phyloP scores from a whole-genome alignment of 2,113 vertebrate species.

The Cyprinodon brontotheroides region DNA sequence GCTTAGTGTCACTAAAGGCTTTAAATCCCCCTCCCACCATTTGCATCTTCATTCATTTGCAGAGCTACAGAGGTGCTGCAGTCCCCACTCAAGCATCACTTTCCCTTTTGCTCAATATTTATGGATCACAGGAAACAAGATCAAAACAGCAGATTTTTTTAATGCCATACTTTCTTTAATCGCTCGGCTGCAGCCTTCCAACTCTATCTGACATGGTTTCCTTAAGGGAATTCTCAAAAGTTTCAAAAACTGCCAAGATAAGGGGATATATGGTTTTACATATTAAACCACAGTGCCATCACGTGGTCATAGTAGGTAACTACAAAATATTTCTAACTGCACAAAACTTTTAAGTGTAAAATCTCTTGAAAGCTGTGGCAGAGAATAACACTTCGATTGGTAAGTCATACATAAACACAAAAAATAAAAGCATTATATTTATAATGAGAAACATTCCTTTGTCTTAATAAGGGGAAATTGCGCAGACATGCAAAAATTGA shows the following conservation, averaged over 20 bases:
- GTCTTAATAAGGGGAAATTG: constrained; percentile 7
- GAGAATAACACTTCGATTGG: neutral
- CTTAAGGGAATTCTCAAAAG: constrained; percentile 64
- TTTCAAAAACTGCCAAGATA: constrained; percentile 52
- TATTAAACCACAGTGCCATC: constrained; percentile 77
- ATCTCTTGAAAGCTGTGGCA: neutral
- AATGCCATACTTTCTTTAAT: constrained; percentile 61
- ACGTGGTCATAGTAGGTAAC: constrained; percentile 47
- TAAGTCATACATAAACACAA: neutral
- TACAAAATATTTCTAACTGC: constrained; percentile 20
- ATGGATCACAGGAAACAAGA: constrained; percentile 76
- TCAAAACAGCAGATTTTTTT: constrained; percentile 70
- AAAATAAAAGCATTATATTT: neutral
- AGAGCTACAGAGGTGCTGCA: constrained; percentile 54
- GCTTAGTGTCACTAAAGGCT: constrained; percentile 72
- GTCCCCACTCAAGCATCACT: constrained; percentile 67
- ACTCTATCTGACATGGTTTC: constrained; percentile 67
- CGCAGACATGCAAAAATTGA: constrained; percentile 5
- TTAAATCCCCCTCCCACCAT: constrained; percentile 63
- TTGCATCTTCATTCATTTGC: constrained; percentile 73
- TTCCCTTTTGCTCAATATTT: constrained; percentile 69
- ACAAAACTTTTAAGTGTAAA: too few species aligned
- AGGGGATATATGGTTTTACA: constrained; percentile 3
- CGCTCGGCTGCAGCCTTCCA: constrained; percentile 50
- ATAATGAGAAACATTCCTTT: neutral